Conservation (phyloP, 2,797 vertebrate genomes). For the Pseudochromis fuscus region DNA sequence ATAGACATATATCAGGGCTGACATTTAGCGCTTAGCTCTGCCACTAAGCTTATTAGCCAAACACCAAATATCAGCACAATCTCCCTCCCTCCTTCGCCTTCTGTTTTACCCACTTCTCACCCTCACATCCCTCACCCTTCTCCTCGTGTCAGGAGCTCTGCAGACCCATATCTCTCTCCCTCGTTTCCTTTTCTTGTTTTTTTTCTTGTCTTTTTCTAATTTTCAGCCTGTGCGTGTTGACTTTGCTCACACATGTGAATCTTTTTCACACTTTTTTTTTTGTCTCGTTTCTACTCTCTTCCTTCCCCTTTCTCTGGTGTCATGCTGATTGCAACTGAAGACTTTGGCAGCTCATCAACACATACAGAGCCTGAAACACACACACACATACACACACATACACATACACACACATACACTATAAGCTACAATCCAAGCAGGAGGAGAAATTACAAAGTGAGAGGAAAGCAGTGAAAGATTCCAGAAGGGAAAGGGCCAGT, state of each 20-base stretch:
- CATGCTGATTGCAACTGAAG: constrained; percentile 70
- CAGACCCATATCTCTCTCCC: constrained; percentile 11
- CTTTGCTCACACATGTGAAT: constrained; percentile 51
- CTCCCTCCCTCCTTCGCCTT: constrained; percentile 51
- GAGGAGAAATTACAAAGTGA: constrained; percentile 63
- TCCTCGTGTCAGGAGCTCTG: background rate
- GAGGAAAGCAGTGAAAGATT: constrained; percentile 52
- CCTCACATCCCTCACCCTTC: constrained; percentile 20
- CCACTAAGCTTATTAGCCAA: constrained; percentile 82
- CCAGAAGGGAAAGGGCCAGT: constrained; percentile 42
- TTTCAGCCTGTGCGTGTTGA: constrained; percentile 28
- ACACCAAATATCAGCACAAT: constrained; percentile 83
- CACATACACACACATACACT: constrained; percentile 12
- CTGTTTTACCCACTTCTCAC: constrained; percentile 35
- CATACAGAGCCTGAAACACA: constrained; percentile 33
- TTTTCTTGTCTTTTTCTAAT: constrained; percentile 15
- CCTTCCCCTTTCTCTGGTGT: constrained; percentile 39
- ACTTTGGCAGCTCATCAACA: constrained; percentile 67
- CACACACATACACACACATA: constrained; percentile 3
- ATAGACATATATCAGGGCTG: constrained; percentile 81
- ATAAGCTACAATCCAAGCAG: constrained; percentile 43
- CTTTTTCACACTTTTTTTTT: constrained; percentile 36
- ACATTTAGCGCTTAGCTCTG: constrained; percentile 82
- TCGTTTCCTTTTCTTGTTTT: background rate
- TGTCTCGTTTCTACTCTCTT: constrained; percentile 53